Evolutionary conservation across 1,140 invertebrate species (phyloP), one percentile per base, ranked within the genome.

Genomic region (Aplysia californica): DNA sequence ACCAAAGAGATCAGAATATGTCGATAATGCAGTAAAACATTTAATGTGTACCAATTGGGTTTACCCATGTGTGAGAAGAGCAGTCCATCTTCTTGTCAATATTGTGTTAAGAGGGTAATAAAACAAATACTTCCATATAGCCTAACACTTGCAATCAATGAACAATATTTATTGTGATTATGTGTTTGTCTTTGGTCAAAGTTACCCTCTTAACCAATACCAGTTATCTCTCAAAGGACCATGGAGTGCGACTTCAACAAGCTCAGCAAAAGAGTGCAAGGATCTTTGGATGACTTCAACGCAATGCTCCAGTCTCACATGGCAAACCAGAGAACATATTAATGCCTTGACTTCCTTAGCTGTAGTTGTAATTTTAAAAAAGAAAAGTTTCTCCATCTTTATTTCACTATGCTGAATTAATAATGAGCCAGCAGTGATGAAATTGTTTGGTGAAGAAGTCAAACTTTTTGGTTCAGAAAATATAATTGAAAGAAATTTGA

Each of bases 161-260:
- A 10, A 26, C 20, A 35, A 39, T 21, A 35, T 68, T 39, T 68
- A 18, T 20, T 20, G 10, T n/a, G 20, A 68, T 21, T 39, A 33
- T 36, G 23, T 68, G 20, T 39, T 35, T 68, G 20, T 39, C 20
- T 35, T 36, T 21, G 10, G 20, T 39, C 38, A 0, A 31, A 64
- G 31, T 64, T 21, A 36, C 77, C 41, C 68, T 82, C 82, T 83
- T 84, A 81, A 83, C 75, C 36, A 18, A 58, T 36, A 15, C 2
- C 70, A 89, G 88, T 93, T 80, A 92, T 94, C 68, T 91, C 92
- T 18, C 90, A 91, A 2, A 93, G 93, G 74, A 92, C 91, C 61
- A 91, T 92, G 70, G 93, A 94, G 84, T 92, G 92, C 33, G 92
- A 94, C 84, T 94, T 92, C 85, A 89, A 92, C 74, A 91, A 92